phyloP scores from a whole-genome alignment of 2,797 vertebrate species.

The Pelochelys cantorii region DNA sequence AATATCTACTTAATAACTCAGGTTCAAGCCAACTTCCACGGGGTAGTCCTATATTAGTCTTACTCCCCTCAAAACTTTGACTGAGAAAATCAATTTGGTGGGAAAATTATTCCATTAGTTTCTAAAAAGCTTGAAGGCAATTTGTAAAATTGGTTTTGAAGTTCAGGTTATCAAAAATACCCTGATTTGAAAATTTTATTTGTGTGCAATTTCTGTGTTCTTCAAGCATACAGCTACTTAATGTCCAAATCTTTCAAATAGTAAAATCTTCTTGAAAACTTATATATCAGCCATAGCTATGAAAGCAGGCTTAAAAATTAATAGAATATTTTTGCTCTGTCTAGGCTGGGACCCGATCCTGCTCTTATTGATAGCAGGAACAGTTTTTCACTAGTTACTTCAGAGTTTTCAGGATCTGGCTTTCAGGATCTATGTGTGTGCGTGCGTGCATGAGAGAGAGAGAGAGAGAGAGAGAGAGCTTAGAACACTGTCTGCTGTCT shows the following conservation, averaged over 20 bases:
- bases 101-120: not conserved
- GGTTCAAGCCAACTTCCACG: not conserved
- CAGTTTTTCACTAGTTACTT: not conserved
- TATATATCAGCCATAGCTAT: not conserved
- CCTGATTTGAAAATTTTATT: not conserved
- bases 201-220: not conserved
- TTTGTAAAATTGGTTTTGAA: not conserved
- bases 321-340: not conserved
- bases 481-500: not conserved
- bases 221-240: not conserved
- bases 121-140: not conserved
- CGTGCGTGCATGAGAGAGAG: too few species aligned
- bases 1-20: too few species aligned
- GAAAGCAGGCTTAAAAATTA: not conserved
- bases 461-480: not conserved
- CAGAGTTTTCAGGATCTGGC: not conserved
- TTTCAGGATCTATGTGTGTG: not conserved
- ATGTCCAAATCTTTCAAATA: not conserved
- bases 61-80: not conserved
- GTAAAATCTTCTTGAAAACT: not conserved
- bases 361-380: not conserved
- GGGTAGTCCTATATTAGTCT: not conserved
- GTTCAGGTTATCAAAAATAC: not conserved
- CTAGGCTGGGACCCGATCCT: not conserved
- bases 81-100: not conserved